A percentile compares a stretch with the other conserved stretches of the same genome.
phyloP scores from a whole-genome alignment of 2,113 vertebrate species.

The Sus scrofa region DNA sequence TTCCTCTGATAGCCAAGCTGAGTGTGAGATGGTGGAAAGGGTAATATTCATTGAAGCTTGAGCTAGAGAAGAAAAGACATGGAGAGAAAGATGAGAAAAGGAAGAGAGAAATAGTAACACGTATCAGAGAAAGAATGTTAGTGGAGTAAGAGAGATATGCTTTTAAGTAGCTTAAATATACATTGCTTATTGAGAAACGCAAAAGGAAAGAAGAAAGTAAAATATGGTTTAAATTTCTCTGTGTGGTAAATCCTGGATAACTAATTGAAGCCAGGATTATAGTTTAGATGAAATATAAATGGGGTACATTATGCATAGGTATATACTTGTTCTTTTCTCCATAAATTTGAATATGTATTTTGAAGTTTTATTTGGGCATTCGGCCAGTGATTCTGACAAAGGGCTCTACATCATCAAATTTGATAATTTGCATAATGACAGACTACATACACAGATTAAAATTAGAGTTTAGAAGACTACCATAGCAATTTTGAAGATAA shows the following conservation, averaged over 20 bases:
- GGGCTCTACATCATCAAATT: neutral
- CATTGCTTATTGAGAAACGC: neutral
- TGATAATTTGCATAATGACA: conserved; percentile 39
- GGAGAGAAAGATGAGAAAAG: neutral
- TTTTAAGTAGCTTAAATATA: neutral
- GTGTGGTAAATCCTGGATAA: neutral
- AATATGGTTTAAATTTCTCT: neutral
- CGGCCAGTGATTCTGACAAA: neutral
- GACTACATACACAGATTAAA: neutral
- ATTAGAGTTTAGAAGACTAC: neutral
- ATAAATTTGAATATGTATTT: neutral
- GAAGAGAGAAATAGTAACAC: neutral
- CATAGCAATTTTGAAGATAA: conserved; percentile 11
- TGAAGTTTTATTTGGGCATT: neutral
- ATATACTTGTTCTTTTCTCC: neutral
- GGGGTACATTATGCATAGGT: neutral
- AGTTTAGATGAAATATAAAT: neutral
- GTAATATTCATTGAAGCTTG: too few relatives aligned
- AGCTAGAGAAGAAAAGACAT: neutral
- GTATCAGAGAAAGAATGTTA: neutral
- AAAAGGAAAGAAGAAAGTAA: neutral
- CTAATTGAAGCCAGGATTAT: neutral
- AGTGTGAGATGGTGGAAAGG: neutral
- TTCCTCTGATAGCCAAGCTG: neutral
- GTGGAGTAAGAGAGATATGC: neutral